Percentiles rank a stretch among this genome's conserved stretches.
Conservation (phyloP, 2,888 invertebrate genomes). For the Ceratothoa steindachneri region DNA sequence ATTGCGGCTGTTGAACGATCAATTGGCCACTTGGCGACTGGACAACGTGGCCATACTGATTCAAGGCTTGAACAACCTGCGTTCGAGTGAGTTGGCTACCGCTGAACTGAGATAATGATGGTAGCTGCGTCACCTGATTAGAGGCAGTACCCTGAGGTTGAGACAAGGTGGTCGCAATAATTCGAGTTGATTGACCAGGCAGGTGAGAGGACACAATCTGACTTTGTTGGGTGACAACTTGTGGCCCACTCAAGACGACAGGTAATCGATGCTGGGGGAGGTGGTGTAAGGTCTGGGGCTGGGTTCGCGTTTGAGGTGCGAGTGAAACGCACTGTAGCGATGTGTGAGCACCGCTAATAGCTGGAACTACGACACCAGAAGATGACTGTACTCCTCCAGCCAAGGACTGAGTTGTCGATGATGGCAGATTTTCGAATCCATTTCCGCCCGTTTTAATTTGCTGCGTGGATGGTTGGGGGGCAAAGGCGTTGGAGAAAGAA, state of each 20-base stretch:
- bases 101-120: neutral
- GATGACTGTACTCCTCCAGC: neutral
- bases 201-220: conserved; percentile 2
- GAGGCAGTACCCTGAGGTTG: neutral
- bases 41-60: conserved; percentile 1
- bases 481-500: neutral
- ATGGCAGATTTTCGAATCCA: neutral
- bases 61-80: conserved; percentile 3
- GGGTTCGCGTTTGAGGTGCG: neutral
- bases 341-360: neutral
- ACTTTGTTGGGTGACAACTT: neutral
- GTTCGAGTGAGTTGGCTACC: neutral
- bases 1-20: conserved; percentile 8
- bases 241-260: neutral
- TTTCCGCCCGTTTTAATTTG: neutral
- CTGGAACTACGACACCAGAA: neutral
- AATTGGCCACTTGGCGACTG: conserved; percentile 5
- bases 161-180: neutral
- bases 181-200: conserved; percentile 5
- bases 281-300: neutral
- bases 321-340: neutral
- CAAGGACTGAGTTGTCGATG: neutral
- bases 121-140: neutral
- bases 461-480: neutral
- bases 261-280: neutral